Base-by-base conservation (phyloP, 2,888 invertebrate species). In the Margaritifera margaritifera region DNA sequence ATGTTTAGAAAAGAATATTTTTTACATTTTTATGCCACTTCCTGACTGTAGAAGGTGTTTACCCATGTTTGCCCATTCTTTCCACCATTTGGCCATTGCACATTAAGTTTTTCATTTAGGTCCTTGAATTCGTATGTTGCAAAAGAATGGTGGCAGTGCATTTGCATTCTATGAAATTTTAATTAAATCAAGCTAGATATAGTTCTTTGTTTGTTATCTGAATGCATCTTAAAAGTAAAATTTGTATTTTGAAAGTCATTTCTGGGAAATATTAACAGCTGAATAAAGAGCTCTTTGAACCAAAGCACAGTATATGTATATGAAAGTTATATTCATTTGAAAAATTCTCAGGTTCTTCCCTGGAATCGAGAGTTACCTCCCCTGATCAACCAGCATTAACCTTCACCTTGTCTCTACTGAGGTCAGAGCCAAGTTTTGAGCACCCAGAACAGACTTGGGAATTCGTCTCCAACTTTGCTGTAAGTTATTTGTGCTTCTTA, bases 401-500 rank as follows among this genome's bases (percentile, higher is more conserved):
- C 31, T 89, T 89, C 64, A 80, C 82, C 27, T 77, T 90, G 72
- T 77, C 80, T 31, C 78, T 89, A 5, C 63, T 87, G n/a, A 68
- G 83, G 18, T 84, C 83, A 69, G 86, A 89, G 55, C 84, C 86
- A 15, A 87, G 88, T 1, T 88, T 81, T 80, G 84, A 86, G 6
- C 85, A 88, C 64, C 85, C 89, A 8, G 80, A 85, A 64, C 90
- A 90, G 71, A 76, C 81, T 24, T 90, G 90, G 90, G 80, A 85
- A 62, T 88, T 89, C 75, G 80, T 84, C 18, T 89, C 90, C 6
- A 85, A 88, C 66, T 82, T 82, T 67, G 86, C 89, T 51, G 90
- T 90, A 80, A 84, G 87, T 86, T 22, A 27, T 24, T 52, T n/a
- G 51, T 59, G 15, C 42, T 3, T 42, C 15, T 42, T 42, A 42